Percentiles rank a stretch among this genome's conserved stretches.
phyloP scores from a whole-genome alignment of 2,113 vertebrate genomes.

The Seriola quinqueradiata region DNA sequence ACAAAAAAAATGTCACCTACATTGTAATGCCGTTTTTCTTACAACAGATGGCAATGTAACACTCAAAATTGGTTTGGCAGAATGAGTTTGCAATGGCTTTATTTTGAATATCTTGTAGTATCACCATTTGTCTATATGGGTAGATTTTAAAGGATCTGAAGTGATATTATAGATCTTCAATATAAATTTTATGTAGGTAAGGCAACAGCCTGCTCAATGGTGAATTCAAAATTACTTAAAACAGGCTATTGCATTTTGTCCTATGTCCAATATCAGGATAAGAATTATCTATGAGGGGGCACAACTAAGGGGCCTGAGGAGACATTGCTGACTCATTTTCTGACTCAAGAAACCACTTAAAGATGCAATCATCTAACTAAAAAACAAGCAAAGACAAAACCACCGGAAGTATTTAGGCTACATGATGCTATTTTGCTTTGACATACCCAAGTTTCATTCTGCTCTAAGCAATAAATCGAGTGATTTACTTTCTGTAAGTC shows the following conservation, averaged over 20 bases:
- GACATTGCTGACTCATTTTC: not conserved
- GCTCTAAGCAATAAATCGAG: no score
- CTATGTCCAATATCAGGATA: not conserved
- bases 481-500: not conserved
- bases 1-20: not conserved
- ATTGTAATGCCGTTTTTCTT: constrained; percentile 1
- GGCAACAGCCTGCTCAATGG: not conserved
- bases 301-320: not conserved
- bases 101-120: not conserved
- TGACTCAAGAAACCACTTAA: not conserved
- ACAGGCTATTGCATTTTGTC: not conserved
- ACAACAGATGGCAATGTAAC: constrained; percentile 56
- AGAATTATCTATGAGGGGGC: not conserved
- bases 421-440: not conserved
- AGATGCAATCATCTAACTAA: not conserved
- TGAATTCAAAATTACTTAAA: not conserved
- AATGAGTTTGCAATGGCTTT: not conserved
- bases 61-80: not conserved
- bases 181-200: not conserved
- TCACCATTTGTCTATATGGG: not conserved
- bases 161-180: not conserved
- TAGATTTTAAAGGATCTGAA: not conserved
- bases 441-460: not conserved
- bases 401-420: not conserved
- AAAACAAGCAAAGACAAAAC: not conserved